phyloP scores from a whole-genome alignment of 2,888 invertebrate species.

The Loripinus fragilis region DNA sequence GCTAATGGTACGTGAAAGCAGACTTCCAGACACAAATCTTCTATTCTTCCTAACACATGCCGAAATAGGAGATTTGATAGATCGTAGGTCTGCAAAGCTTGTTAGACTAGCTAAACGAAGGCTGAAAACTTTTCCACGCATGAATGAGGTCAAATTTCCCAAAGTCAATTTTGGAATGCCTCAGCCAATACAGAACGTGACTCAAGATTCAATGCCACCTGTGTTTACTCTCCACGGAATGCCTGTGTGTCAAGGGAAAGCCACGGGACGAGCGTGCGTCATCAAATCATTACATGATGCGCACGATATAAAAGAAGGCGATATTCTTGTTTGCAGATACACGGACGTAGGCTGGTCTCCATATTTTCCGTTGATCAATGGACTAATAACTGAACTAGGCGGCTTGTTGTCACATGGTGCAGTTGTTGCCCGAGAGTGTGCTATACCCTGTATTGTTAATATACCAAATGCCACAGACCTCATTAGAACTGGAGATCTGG shows the following conservation, averaged over 20 bases:
- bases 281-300: conserved; percentile 85
- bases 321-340: conserved; percentile 89
- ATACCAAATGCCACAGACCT: too few relatives aligned
- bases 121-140: conserved; percentile 83
- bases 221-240: conserved; percentile 85
- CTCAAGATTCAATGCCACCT: not conserved
- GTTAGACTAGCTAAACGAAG: conserved; percentile 87
- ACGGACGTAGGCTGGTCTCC: conserved; percentile 94
- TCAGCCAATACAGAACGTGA: not conserved
- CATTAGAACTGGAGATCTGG: too few relatives aligned
- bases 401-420: too few relatives aligned
- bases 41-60: conserved; percentile 88
- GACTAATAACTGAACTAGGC: conserved; percentile 91
- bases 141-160: not conserved
- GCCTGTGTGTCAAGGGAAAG: conserved; percentile 89
- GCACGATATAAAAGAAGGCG: conserved; percentile 86
- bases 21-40: conserved; percentile 87
- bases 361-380: conserved; percentile 90
- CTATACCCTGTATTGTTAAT: too few relatives aligned
- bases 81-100: conserved; percentile 85
- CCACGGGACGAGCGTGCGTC: conserved; percentile 89
- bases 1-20: conserved; percentile 86
- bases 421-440: too few relatives aligned
- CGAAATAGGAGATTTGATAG: conserved; percentile 87
- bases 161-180: not conserved